phyloP scores from a whole-genome alignment of 2,888 invertebrate species.

The Allacma fusca region DNA sequence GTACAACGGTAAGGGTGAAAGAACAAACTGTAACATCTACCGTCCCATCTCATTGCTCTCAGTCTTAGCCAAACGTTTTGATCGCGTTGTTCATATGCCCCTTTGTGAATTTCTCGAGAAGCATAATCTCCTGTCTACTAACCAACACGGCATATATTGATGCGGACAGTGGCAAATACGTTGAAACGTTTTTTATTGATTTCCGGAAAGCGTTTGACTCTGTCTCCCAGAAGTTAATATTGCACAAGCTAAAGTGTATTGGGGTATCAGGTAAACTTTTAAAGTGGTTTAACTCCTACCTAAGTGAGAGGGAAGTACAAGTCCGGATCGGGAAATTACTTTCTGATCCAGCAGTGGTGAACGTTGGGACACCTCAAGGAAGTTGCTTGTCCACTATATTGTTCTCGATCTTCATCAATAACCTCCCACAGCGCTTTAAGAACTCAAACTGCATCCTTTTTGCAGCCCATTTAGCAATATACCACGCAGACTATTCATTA shows the following conservation, averaged over 20 bases:
- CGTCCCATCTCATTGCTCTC: background rate
- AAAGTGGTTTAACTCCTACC: constrained; percentile 5
- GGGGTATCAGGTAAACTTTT: background rate
- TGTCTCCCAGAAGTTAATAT: background rate
- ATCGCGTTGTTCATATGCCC: background rate
- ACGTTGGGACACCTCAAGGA: background rate
- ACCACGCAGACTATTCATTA: background rate
- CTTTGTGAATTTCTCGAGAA: background rate
- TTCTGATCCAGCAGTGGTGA: background rate
- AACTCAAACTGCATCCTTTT: background rate
- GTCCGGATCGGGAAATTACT: background rate
- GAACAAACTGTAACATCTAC: no score
- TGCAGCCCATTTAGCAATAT: background rate
- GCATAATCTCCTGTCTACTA: background rate
- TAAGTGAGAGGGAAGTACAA: background rate
- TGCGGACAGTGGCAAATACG: background rate
- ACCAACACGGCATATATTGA: background rate
- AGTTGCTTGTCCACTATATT: background rate
- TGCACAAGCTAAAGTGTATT: background rate
- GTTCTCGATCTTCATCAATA: background rate
- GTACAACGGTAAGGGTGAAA: no score
- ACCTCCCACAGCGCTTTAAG: background rate
- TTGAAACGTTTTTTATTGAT: background rate
- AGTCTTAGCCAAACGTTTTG: background rate
- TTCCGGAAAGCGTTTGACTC: background rate